Conservation (phyloP, 2,797 vertebrate genomes). For the Poeciliopsis infans region DNA sequence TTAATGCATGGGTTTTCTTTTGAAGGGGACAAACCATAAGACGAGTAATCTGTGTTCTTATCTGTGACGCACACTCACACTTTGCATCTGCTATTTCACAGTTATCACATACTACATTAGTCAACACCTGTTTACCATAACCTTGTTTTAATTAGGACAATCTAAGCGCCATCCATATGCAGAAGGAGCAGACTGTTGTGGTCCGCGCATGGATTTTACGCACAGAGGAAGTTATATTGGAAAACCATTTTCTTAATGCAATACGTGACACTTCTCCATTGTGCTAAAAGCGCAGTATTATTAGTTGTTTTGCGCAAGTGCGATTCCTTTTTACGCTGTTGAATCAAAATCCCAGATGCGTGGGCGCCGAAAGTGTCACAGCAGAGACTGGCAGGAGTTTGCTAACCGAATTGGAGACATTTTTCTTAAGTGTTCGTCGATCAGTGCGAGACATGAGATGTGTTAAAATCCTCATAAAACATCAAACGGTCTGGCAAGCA, state of each 20-base stretch:
- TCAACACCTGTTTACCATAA: constrained; percentile 84
- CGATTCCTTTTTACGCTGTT: not conserved
- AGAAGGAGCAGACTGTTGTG: not conserved
- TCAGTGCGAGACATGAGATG: constrained; percentile 47
- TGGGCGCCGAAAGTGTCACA: constrained; percentile 46
- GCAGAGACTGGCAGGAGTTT: constrained; percentile 44
- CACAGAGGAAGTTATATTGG: not conserved
- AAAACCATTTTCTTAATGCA: no score
- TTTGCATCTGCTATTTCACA: constrained; percentile 80
- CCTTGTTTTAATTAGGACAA: constrained; percentile 77
- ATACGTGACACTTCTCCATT: not conserved
- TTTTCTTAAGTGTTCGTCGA: constrained; percentile 9
- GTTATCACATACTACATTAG: constrained; percentile 88
- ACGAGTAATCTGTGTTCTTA: constrained; percentile 76
- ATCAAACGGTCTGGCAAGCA: constrained; percentile 16
- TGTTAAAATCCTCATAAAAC: constrained; percentile 29
- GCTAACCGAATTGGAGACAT: constrained; percentile 59
- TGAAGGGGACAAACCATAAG: constrained; percentile 46
- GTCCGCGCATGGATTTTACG: no score
- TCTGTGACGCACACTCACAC: constrained; percentile 57
- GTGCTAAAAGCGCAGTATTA: not conserved
- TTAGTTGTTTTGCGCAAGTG: not conserved
- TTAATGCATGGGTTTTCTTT: constrained; percentile 44
- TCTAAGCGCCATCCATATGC: constrained; percentile 32
- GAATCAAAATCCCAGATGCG: constrained; percentile 51